A percentile compares a stretch with the other conserved stretches of the same genome.
Evolutionary conservation across 2,797 vertebrate species (phyloP).

Genomic region (Rhabdomys pumilio): DNA sequence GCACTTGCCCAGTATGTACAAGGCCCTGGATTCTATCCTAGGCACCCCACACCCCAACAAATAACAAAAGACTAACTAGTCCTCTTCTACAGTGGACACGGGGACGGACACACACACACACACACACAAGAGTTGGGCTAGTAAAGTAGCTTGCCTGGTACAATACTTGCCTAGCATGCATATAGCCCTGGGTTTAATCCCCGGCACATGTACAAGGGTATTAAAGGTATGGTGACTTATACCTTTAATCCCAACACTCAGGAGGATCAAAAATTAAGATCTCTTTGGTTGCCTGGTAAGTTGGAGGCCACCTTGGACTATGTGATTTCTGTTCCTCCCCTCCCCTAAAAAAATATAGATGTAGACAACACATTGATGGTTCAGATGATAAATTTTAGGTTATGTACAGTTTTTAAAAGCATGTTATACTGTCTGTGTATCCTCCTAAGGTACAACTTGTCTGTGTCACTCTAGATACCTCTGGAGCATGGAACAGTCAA

Average conservation of each 20-base stretch:
- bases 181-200: neutral
- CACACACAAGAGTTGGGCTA: constrained; percentile 6
- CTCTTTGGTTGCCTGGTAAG: neutral
- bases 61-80: neutral
- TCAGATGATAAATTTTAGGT: neutral
- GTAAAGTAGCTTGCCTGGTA: constrained; percentile 17
- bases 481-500: neutral
- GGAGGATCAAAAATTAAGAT: neutral
- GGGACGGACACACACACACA: neutral
- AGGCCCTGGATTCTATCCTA: neutral
- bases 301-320: neutral
- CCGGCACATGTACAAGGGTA: no score
- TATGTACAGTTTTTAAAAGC: neutral
- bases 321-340: neutral
- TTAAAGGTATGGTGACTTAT: neutral
- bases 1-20: neutral
- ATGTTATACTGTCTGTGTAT: neutral
- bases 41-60: neutral
- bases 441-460: neutral
- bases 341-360: neutral
- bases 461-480: neutral
- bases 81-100: neutral
- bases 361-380: neutral
- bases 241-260: neutral
- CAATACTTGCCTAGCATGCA: neutral